phyloP scores from a whole-genome alignment of 2,797 vertebrate genomes.

The Silurus aristotelis region DNA sequence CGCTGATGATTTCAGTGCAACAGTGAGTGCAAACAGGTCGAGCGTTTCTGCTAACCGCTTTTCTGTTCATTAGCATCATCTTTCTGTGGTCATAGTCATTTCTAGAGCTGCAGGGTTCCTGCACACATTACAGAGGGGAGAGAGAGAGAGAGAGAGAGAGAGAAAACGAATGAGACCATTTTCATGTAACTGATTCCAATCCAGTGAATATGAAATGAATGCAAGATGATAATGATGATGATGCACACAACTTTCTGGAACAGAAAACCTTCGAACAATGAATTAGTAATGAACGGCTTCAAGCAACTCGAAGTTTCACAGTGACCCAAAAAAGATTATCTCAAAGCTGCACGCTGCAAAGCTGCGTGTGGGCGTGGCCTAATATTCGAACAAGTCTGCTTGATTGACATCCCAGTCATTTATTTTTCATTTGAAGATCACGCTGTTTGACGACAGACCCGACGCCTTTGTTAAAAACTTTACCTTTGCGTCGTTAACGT shows the following conservation, averaged over 20 bases:
- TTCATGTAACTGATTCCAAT: background rate
- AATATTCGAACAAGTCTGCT: background rate
- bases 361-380: background rate
- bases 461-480: background rate
- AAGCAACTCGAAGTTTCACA: background rate
- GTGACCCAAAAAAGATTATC: background rate
- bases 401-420: background rate
- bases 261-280: too few relatives aligned
- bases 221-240: background rate
- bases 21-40: constrained; percentile 30
- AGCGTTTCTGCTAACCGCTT: constrained; percentile 27
- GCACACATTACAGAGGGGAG: background rate
- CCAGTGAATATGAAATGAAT: background rate
- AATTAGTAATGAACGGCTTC: background rate
- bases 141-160: background rate
- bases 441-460: background rate
- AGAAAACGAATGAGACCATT: background rate
- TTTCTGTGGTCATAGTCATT: constrained; percentile 34
- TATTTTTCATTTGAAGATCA: background rate
- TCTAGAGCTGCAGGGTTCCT: constrained; percentile 30
- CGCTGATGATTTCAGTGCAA: constrained; percentile 12
- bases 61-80: constrained; percentile 6
- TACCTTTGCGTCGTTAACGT: background rate
- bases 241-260: background rate
- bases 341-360: background rate